Conservation (phyloP, 2,113 vertebrate species). For the Bos taurus region DNA sequence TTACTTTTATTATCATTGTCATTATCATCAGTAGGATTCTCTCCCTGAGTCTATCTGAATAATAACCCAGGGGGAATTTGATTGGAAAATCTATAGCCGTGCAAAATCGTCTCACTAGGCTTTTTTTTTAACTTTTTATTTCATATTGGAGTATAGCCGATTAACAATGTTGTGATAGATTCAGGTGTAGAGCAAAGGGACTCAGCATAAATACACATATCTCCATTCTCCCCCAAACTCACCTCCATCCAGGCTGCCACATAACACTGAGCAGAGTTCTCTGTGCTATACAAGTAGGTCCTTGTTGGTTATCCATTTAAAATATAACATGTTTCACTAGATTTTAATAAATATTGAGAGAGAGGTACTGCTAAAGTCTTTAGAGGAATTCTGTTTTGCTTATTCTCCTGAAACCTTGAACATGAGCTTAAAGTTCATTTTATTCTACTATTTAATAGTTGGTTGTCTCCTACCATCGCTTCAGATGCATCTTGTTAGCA, state of each 20-base stretch:
- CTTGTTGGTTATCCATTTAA: background rate
- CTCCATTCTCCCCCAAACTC: background rate
- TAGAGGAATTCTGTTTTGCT: background rate
- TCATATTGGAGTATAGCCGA: background rate
- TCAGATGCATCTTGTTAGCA: constrained; percentile 2
- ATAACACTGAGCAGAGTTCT: background rate
- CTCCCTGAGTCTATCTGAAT: background rate
- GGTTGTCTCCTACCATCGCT: background rate
- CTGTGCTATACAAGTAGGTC: background rate
- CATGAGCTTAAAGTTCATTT: background rate
- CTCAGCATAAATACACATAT: background rate
- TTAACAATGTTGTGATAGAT: background rate
- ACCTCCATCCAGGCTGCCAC: background rate
- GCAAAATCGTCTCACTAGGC: background rate
- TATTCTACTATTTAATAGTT: background rate
- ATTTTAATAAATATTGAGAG: background rate
- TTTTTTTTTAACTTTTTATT: background rate
- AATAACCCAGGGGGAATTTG: background rate
- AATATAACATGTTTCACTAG: background rate
- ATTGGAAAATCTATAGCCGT: background rate
- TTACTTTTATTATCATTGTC: background rate
- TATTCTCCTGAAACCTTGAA: constrained; percentile 2
- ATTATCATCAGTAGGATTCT: background rate
- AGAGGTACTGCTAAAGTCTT: background rate
- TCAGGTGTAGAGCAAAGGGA: background rate